Conservation (phyloP, 2,113 vertebrate genomes). For the Oxygymnocypris stewartii region DNA sequence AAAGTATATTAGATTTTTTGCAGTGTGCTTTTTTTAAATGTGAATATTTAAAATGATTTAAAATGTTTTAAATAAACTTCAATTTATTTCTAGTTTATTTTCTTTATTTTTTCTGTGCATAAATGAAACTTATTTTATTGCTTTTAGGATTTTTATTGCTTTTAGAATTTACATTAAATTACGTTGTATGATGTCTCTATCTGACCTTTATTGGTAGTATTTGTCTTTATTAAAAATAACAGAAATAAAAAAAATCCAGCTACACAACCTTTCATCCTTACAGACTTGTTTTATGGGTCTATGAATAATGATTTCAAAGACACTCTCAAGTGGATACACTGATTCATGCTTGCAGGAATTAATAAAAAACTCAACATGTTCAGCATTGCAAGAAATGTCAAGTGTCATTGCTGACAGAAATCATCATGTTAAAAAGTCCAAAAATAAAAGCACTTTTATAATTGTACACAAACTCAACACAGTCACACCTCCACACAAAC, state of each 20-base stretch:
- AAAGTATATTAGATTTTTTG: not conserved
- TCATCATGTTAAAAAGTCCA: not conserved
- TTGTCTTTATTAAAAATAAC: too few species aligned
- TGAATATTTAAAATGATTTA: too few species aligned
- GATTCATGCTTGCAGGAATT: not conserved
- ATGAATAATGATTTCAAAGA: not conserved
- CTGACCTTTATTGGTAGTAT: too few species aligned
- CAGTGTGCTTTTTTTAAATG: not conserved
- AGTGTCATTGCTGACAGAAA: conserved; percentile 6
- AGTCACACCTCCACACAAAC: conserved; percentile 4
- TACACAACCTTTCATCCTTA: not conserved
- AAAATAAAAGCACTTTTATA: conserved; percentile 21
- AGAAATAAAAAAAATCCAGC: not conserved
- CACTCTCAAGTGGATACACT: not conserved
- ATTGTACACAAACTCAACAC: not conserved
- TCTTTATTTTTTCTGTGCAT: too few species aligned
- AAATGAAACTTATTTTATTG: too few species aligned
- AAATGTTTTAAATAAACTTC: too few species aligned
- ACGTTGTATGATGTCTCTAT: too few species aligned
- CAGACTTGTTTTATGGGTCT: not conserved
- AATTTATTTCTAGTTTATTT: too few species aligned
- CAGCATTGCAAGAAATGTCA: not conserved
- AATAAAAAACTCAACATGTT: not conserved
- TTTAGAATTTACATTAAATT: too few species aligned
- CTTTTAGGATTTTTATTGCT: too few species aligned